phyloP scores from a whole-genome alignment of 2,888 invertebrate genomes.

The Cephus sareptanus region DNA sequence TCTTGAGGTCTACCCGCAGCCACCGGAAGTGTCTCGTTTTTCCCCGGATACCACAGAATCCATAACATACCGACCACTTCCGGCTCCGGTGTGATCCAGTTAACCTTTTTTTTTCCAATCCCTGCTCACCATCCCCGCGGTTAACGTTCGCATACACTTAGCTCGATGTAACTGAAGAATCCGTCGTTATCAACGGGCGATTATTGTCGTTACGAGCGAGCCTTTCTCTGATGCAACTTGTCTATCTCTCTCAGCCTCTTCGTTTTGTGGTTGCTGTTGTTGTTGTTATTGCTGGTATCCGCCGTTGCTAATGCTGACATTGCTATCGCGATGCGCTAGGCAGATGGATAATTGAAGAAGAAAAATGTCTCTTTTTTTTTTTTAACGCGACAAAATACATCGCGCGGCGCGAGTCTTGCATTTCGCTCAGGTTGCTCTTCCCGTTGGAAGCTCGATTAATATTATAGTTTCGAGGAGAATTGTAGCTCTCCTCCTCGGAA shows the following conservation, averaged over 20 bases:
- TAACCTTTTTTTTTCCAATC: neutral
- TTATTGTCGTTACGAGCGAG: neutral
- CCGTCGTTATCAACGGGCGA: neutral
- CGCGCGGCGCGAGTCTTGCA: neutral
- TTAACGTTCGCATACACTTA: neutral
- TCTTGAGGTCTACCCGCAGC: neutral
- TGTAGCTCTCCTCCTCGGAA: neutral
- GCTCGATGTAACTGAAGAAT: neutral
- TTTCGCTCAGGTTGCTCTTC: neutral
- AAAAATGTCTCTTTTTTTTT: neutral
- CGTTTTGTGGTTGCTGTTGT: neutral
- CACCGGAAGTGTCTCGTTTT: conserved; percentile 44
- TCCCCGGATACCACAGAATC: conserved; percentile 33
- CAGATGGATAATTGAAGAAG: neutral
- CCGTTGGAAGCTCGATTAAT: neutral
- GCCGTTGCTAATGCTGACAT: neutral
- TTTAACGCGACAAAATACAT: neutral
- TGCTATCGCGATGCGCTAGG: neutral
- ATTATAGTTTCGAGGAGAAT: neutral
- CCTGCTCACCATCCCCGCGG: neutral
- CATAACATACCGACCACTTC: conserved; percentile 35
- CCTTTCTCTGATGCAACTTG: neutral
- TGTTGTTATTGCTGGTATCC: neutral
- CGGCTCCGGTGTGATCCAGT: conserved; percentile 9
- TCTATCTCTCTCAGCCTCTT: neutral